Base-by-base conservation (phyloP, 2,113 vertebrate species). In the Cyanocitta stelleri region DNA sequence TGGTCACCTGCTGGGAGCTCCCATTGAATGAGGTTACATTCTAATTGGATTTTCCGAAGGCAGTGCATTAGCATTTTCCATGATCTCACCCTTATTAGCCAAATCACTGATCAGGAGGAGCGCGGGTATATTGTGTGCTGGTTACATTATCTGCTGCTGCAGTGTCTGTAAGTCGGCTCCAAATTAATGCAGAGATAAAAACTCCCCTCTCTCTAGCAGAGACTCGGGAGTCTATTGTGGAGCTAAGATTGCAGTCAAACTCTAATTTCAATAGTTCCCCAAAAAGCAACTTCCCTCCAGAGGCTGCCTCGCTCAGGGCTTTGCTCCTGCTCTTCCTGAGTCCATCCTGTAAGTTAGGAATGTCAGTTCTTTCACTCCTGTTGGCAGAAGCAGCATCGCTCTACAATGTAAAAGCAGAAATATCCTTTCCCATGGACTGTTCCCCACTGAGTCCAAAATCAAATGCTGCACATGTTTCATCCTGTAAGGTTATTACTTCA, bases 61-160 rank as follows among this genome's bases (percentile, higher is more conserved):
- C 93, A 92, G 10, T 3, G 3, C 86, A 85, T 97, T 93, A 97
- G 94, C 94, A 95, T 97, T 96, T 97, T 97, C 96, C 95, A 94
- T 93, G 89, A 96, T 97, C 94, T 97, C 96, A 96, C 77, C 95
- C 95, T 92, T 94, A 94, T 97, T 97, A 91, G 89, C 93, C 80
- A 89, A 94, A 90, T 95, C 64, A 46, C 80, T 95, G 89, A 94
- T 92, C 95, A 71, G 82, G 78, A 93, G 64, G 35, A 90, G 91
- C 4, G 29, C 8, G 6, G 90, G 23, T 92, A 24, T n/a, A 68
- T 55, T 91, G 74, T 89, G 64, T n/a, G 46, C 43, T 51, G 62
- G 61, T 87, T 91, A 67, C 96, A 79, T 87, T 76, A 79, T 94
- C 76, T 81, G 81, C 72, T 86, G 89, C 89, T n/a, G 23, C n/a